Base-by-base conservation (phyloP, 2,888 invertebrate genomes). In the Dolichomitus sp. region DNA sequence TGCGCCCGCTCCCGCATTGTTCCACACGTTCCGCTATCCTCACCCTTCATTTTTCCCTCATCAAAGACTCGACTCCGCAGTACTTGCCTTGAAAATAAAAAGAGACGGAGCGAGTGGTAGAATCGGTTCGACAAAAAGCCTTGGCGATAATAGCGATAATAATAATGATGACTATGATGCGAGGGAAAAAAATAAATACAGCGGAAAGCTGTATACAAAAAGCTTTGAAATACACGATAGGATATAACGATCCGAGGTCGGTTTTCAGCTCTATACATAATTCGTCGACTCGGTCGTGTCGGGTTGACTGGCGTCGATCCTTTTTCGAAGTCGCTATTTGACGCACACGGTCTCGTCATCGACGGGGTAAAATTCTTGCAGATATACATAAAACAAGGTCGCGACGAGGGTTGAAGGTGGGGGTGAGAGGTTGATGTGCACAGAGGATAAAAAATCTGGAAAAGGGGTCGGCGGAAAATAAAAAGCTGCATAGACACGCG, bases 271-370 rank as follows among this genome's bases (percentile, higher is more conserved):
- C 66, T 48, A 48, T 45, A 59, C 63, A 69, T 57, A 63, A 52
- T 59, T 40, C 68, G 40, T 61, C 52, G 52, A 30, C 30, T 61
- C 61, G 75, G 37, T 75, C 78, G 82, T 68, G 66, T 79, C 54
- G 81, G 45, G 77, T 82, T 66, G 78, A 78, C 82, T 83, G 86
- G 84, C 86, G 85, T 87, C 85, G 84, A 88, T 85, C 82, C 81
- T 79, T 84, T 84, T 85, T 83, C 75, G 66, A 80, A 79, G 59
- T 72, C 54, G 72, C 57, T 72, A 17, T 59, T 59, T 33, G 40
- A 50, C 37, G 37, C 50, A 59, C 48, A 33, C 30, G 52, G 78
- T 52, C 48, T 69, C 40, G 78, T 80, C 80, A 81, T 84, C 82
- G 85, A 81, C 57, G 72, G 23, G 52, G 69, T 27, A 72, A 79